Conservation (phyloP, 2,888 invertebrate genomes). For the Linyphia triangularis region DNA sequence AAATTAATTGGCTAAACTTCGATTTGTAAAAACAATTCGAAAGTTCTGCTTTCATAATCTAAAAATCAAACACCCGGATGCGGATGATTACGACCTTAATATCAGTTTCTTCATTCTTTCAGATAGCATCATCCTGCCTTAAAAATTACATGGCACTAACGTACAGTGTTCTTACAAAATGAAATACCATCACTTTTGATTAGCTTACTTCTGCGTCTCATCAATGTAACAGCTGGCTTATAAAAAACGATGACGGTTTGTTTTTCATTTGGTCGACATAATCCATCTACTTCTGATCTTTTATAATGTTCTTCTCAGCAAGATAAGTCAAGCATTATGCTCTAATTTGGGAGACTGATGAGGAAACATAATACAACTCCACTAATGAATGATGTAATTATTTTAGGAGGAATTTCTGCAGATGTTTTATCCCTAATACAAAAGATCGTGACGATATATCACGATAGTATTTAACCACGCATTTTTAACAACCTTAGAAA, state of each 20-base stretch:
- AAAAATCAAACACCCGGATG: no score
- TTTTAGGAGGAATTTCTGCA: slow-evolving; percentile 21
- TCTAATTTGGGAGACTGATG: slow-evolving; percentile 23
- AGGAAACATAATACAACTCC: slow-evolving; percentile 17
- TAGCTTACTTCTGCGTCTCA: slow-evolving; percentile 27
- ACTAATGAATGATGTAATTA: slow-evolving; percentile 21
- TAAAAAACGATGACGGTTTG: slow-evolving; percentile 25
- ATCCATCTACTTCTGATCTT: not conserved
- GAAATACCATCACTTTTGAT: slow-evolving; percentile 16
- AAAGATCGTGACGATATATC: not conserved
- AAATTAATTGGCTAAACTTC: no score
- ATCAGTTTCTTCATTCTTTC: not conserved
- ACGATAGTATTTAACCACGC: not conserved
- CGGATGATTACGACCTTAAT: no score
- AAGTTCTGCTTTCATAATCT: no score
- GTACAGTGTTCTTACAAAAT: slow-evolving; percentile 1
- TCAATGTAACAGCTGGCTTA: slow-evolving; percentile 47
- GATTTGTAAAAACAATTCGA: no score
- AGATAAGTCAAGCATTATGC: slow-evolving; percentile 13
- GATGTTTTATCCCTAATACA: slow-evolving; percentile 2
- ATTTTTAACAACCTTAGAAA: not conserved
- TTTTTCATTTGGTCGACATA: slow-evolving; percentile 9
- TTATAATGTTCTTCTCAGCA: slow-evolving; percentile 6
- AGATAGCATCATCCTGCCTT: not conserved
- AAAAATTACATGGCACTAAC: not conserved